Evolutionary conservation across 2,888 invertebrate species (phyloP).

Genomic region (Cerastis leucographa): DNA sequence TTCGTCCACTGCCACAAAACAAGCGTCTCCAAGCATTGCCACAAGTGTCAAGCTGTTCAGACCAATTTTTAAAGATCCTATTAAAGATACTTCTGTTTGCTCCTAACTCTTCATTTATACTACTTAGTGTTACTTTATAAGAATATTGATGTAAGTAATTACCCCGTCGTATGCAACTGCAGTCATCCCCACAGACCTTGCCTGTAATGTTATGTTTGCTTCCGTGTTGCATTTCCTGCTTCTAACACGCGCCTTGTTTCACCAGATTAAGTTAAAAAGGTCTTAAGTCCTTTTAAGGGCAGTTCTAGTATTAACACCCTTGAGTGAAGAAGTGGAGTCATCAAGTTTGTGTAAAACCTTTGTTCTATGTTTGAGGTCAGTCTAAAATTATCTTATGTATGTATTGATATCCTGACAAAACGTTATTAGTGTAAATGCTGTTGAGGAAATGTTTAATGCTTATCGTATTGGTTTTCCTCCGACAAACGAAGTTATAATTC

Average conservation of each 20-base stretch:
- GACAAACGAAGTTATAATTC: not conserved
- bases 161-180: slow-evolving; percentile 51
- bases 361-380: slow-evolving; percentile 23
- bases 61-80: not conserved
- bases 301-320: not conserved
- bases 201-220: slow-evolving; percentile 58
- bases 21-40: not conserved
- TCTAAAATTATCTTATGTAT: not conserved
- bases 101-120: slow-evolving; percentile 27
- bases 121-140: slow-evolving; percentile 45
- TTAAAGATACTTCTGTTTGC: slow-evolving; percentile 9
- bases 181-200: slow-evolving; percentile 66
- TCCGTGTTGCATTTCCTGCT: slow-evolving; percentile 74
- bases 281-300: slow-evolving; percentile 35
- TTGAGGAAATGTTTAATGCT: not conserved
- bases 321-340: not conserved
- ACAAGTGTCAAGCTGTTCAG: not conserved
- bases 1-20: too few relatives aligned
- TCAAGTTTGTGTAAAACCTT: slow-evolving; percentile 27
- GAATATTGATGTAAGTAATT: slow-evolving; percentile 60
- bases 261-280: slow-evolving; percentile 28
- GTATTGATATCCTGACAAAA: too few relatives aligned
- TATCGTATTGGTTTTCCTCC: not conserved
- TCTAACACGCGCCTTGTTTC: slow-evolving; percentile 52
- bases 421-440: not conserved